phyloP scores from a whole-genome alignment of 2,113 vertebrate genomes.

The Columba livia region DNA sequence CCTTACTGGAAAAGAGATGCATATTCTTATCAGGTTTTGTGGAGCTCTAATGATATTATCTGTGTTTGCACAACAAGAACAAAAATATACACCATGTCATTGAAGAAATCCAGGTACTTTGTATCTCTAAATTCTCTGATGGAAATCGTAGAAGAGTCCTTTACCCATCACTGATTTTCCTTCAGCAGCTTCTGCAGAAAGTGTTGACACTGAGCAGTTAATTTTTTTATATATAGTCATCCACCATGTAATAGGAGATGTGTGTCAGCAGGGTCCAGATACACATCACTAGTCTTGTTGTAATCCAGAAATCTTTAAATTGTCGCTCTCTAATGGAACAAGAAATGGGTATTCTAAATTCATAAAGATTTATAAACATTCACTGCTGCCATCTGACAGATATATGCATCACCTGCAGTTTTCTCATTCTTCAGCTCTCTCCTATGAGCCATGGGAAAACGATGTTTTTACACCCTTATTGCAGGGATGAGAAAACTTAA shows the following conservation, averaged over 20 bases:
- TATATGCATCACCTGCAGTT: slow-evolving; percentile 26
- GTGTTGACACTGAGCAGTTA: slow-evolving; percentile 13
- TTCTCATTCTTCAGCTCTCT: neutral
- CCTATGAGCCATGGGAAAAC: slow-evolving; percentile 33
- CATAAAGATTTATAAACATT: slow-evolving; percentile 57
- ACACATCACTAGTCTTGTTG: neutral
- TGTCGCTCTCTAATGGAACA: slow-evolving; percentile 59
- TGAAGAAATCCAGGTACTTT: neutral
- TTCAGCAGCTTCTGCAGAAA: slow-evolving; percentile 5
- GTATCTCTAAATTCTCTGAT: neutral
- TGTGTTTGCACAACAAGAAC: neutral
- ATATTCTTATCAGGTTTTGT: neutral
- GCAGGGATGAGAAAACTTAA: slow-evolving; percentile 21
- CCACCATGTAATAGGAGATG: slow-evolving; percentile 26
- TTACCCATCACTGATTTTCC: slow-evolving; percentile 42
- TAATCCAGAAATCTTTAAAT: slow-evolving; percentile 60
- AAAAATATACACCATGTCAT: neutral
- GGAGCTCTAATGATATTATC: neutral
- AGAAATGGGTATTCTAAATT: slow-evolving; percentile 53
- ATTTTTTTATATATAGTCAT: slow-evolving; percentile 40
- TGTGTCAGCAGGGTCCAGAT: slow-evolving; percentile 25
- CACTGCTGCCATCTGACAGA: slow-evolving; percentile 25
- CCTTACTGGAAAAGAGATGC: neutral
- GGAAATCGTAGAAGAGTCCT: neutral
- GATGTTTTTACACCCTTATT: neutral